phyloP scores from a whole-genome alignment of 2,888 invertebrate genomes.

The Cheiracanthium punctorium region DNA sequence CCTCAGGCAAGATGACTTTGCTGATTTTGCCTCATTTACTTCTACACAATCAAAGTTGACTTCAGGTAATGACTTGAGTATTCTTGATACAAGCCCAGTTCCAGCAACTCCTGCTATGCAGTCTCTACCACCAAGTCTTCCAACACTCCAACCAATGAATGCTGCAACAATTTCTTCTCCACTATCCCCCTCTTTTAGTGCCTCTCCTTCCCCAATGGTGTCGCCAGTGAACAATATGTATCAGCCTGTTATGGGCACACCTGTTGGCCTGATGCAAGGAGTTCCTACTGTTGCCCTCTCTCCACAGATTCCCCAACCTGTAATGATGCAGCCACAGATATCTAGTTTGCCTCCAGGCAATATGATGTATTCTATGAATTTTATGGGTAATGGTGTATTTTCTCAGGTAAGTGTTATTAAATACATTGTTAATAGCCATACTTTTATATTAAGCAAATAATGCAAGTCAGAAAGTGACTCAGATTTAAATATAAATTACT shows the following conservation, averaged over 20 bases:
- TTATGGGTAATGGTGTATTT: slow-evolving; percentile 32
- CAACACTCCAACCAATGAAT: slow-evolving; percentile 48
- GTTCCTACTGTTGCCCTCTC: slow-evolving; percentile 21
- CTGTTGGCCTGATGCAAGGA: slow-evolving; percentile 38
- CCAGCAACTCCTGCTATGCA: slow-evolving; percentile 32
- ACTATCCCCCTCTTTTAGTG: slow-evolving; percentile 50
- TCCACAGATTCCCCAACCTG: slow-evolving; percentile 12
- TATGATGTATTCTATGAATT: slow-evolving; percentile 42
- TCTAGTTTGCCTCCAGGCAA: slow-evolving; percentile 17
- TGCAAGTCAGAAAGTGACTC: too few relatives aligned
- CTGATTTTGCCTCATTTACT: slow-evolving; percentile 69
- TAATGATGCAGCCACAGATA: slow-evolving; percentile 38
- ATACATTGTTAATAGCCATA: neutral
- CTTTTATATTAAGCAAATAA: too few relatives aligned
- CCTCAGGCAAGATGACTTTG: slow-evolving; percentile 65
- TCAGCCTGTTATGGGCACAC: slow-evolving; percentile 49
- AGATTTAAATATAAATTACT: too few relatives aligned
- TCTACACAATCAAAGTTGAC: slow-evolving; percentile 19
- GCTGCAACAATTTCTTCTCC: slow-evolving; percentile 33
- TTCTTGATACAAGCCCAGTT: slow-evolving; percentile 33
- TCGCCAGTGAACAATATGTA: slow-evolving; percentile 42
- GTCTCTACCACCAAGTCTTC: slow-evolving; percentile 53
- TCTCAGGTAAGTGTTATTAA: slow-evolving; percentile 29
- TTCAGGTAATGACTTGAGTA: slow-evolving; percentile 31
- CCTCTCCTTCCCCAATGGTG: slow-evolving; percentile 52